Evolutionary conservation across 1,140 invertebrate genomes (phyloP).

Genomic region (Euwallacea fornicatus): DNA sequence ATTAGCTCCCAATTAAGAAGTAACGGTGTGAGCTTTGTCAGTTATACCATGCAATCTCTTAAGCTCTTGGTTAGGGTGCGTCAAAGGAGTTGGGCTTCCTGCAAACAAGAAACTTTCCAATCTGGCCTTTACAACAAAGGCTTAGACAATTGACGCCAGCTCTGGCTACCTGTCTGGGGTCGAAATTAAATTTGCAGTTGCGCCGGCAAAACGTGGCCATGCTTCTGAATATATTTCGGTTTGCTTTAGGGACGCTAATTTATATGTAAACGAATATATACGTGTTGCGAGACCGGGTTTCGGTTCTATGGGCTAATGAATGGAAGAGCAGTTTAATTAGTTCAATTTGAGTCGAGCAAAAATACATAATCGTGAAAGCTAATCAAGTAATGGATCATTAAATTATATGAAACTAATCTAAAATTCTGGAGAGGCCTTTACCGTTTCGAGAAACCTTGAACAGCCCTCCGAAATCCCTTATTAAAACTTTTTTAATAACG

Average conservation of each 20-base stretch:
- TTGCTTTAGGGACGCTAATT: neutral
- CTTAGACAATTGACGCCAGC: constrained; percentile 7
- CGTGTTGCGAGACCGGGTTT: no score
- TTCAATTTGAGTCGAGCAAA: no score
- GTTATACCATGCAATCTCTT: constrained; percentile 14
- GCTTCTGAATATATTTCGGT: neutral
- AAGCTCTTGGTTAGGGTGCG: neutral
- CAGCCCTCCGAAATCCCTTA: constrained; percentile 17
- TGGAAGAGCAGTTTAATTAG: no score
- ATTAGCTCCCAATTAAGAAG: constrained; percentile 12
- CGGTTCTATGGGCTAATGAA: no score
- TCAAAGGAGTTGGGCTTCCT: constrained; percentile 8
- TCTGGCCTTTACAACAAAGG: constrained; percentile 14
- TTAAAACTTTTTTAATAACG: constrained; percentile 27
- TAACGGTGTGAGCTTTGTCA: constrained; percentile 11
- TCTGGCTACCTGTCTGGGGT: constrained; percentile 5
- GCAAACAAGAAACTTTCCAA: constrained; percentile 14
- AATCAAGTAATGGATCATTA: constrained; percentile 2
- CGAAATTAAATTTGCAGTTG: constrained; percentile 2
- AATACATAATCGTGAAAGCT: neutral
- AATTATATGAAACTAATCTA: neutral
- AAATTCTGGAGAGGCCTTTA: neutral
- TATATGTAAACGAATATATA: constrained; percentile 4
- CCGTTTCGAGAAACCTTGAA: constrained; percentile 1
- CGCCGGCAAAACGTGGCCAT: neutral